phyloP scores from a whole-genome alignment of 2,797 vertebrate genomes.

The Australoheros facetus region DNA sequence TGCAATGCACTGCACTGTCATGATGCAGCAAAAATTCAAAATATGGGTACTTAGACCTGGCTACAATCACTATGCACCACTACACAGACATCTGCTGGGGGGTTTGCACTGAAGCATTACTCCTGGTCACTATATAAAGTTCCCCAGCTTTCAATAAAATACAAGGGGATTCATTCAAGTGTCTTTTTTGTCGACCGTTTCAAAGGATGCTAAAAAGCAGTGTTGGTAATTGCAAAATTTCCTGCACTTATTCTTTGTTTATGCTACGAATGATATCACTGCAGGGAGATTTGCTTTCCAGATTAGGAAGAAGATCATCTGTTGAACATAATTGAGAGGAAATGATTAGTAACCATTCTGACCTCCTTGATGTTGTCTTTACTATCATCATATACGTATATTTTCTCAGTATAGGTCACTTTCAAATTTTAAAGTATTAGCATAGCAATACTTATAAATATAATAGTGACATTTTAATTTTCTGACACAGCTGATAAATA shows the following conservation, averaged over 20 bases:
- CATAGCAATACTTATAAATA: constrained; percentile 22
- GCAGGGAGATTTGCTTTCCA: background rate
- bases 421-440: constrained; percentile 33
- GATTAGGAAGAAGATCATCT: constrained; percentile 14
- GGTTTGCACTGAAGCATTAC: background rate
- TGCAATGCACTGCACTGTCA: constrained; percentile 39
- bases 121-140: background rate
- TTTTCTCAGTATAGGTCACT: background rate
- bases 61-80: constrained; percentile 6
- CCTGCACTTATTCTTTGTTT: background rate
- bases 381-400: background rate
- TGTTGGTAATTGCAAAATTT: background rate
- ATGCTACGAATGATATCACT: background rate
- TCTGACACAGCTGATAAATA: constrained; percentile 3
- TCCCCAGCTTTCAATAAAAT: constrained; percentile 12
- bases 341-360: constrained; percentile 19
- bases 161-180: constrained; percentile 26
- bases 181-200: background rate
- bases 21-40: constrained; percentile 27
- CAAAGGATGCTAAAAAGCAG: background rate
- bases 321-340: constrained; percentile 15
- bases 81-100: constrained; percentile 6
- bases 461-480: constrained; percentile 22
- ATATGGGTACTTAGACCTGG: background rate
- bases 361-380: constrained; percentile 21